Evolutionary conservation across 2,113 vertebrate genomes (phyloP).

Genomic region (Cavia aperea): DNA sequence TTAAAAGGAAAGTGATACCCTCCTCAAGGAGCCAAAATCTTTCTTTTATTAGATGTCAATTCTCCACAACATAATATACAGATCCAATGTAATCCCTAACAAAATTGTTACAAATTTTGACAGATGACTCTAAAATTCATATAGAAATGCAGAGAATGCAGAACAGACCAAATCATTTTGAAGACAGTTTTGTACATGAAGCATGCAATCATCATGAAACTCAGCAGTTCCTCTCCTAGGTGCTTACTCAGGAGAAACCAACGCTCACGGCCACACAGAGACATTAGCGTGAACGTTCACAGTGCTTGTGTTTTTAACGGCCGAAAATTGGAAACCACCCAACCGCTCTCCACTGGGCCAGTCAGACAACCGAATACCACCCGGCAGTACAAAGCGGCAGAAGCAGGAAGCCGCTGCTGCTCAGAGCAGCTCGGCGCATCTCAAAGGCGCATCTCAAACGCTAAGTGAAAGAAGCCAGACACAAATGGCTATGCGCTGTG

Average conservation of each 20-base stretch:
- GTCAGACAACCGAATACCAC: not conserved
- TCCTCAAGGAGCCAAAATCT: not conserved
- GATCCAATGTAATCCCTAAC: not conserved
- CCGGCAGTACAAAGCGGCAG: not conserved
- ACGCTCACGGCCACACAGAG: not conserved
- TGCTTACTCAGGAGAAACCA: not conserved
- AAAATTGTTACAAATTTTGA: not conserved
- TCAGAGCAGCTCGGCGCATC: not conserved
- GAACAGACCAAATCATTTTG: not conserved
- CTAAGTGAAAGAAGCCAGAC: not conserved
- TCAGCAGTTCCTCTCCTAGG: not conserved
- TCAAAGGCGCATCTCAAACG: not conserved
- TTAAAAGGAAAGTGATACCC: not conserved
- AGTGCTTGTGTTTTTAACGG: not conserved
- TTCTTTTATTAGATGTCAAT: not conserved
- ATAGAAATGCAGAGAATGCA: not conserved
- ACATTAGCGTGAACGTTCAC: not conserved
- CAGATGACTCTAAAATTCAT: constrained; percentile 5
- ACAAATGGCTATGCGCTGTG: not conserved
- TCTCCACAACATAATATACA: not conserved
- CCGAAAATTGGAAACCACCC: not conserved
- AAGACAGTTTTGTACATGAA: not conserved
- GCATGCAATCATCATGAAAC: not conserved
- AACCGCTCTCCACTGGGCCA: not conserved
- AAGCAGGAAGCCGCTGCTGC: not conserved